A percentile compares a stretch with the other conserved stretches of the same genome.
phyloP scores from a whole-genome alignment of 2,113 vertebrate genomes.

The Argyrosomus japonicus region DNA sequence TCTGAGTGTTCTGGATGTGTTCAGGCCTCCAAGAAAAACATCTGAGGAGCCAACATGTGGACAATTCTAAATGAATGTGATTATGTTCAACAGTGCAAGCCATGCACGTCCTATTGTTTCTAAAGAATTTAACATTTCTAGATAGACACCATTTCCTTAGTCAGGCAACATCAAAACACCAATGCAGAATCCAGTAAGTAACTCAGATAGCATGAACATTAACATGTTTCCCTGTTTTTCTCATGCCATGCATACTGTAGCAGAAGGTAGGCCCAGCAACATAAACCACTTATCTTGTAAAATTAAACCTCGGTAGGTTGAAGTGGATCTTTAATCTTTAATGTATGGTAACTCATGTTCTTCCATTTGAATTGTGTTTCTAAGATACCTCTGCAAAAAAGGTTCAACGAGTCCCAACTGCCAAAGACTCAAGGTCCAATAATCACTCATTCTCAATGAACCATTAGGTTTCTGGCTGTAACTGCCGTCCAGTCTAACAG shows the following conservation, averaged over 20 bases:
- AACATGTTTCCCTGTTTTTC: not conserved
- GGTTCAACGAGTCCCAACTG: slow-evolving; percentile 60
- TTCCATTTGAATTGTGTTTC: slow-evolving; percentile 20
- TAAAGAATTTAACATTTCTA: slow-evolving; percentile 22
- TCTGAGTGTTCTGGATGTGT: not conserved
- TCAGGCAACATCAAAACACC: slow-evolving; percentile 34
- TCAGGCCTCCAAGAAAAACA: not conserved
- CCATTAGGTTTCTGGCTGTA: slow-evolving; percentile 76
- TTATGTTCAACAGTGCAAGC: not conserved
- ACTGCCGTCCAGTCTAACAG: slow-evolving; percentile 66
- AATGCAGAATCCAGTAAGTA: slow-evolving; percentile 25
- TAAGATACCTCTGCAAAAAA: slow-evolving; percentile 61
- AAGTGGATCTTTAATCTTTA: slow-evolving; percentile 12
- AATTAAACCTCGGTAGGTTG: slow-evolving; percentile 8
- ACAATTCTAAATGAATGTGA: not conserved
- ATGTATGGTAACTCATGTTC: slow-evolving; percentile 7
- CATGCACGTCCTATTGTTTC: slow-evolving; percentile 6
- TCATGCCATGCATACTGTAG: not conserved
- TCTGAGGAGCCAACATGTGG: not conserved
- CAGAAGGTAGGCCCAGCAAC: not conserved
- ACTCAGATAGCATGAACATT: not conserved
- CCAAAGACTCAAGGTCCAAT: slow-evolving; percentile 62
- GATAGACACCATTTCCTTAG: slow-evolving; percentile 23
- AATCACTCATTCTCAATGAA: slow-evolving; percentile 78
- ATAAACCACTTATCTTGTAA: not conserved